Base-by-base conservation (phyloP, 2,888 invertebrate species). In the Drosophila flavopinicola region DNA sequence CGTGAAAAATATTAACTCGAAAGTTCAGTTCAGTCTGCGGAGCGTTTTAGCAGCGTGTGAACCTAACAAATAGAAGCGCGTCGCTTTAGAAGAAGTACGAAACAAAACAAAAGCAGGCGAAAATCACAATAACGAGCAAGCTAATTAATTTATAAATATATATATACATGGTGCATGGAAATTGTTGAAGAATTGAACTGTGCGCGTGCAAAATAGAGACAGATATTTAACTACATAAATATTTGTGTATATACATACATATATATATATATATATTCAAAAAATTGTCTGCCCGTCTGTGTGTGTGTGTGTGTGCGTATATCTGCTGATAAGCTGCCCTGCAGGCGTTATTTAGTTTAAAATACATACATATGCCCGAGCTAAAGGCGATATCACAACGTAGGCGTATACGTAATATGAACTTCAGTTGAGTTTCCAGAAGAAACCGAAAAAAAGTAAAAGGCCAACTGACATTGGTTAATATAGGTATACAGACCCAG, bases 341-440 rank as follows among this genome's bases (percentile, higher is more conserved):
- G 45, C 51, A 52, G 39, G 42, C 42, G 30, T 63, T 58, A 53
- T 38, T 56, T 33, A 51, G 49, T 39, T 33, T 9, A 30, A 27
- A 45, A 35, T 27, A 70, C 11, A 48, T 9, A 66, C 27, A 39
- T 42, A 45, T 68, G 73, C 25, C 39, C 33, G 45, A 58, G 44
- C 37, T 63, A 57, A 47, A 30, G 24, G 23, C 33, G 33, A 37
- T 33, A 42, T 24, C 47, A 49, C 32, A 58, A 59, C 56, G 61
- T 41, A 59, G 74, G 66, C 82, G 80, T 83, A 80, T 80, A 85
- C 86, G 84, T 72, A 68, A 77, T 65, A 45, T 39, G 13, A 37
- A 51, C 35, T 32, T 32, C n/a, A 39, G 38, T 30, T 51, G 38
- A 10, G 63, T 52, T 69, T 72, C 65, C 39, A 65, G 65, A 54